Evolutionary conservation across 2,888 invertebrate genomes (phyloP), one percentile per base, ranked within the genome.

Genomic region (Drosophila meridionalis): DNA sequence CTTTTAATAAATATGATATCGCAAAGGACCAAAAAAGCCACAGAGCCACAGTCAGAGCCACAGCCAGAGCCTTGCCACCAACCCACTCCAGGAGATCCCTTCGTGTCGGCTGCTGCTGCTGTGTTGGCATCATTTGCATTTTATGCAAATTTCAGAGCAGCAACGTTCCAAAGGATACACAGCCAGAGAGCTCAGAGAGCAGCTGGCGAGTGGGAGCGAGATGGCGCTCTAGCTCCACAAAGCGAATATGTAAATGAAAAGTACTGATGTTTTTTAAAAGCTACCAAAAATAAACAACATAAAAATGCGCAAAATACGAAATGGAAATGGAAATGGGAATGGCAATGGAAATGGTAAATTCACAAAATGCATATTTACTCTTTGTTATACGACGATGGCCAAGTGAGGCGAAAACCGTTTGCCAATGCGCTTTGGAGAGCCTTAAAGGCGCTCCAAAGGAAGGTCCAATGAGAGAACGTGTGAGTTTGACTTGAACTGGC

Each of bases 1-100:
- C 92, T 91, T 92, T 92, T 91, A 90, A 90, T 91, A 92, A 92
- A 92, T 92, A 92, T 91, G 90, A 91, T 92, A 92, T 91, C 91
- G 89, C 89, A 91, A 90, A 88, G 88, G 90, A 88, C 85, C 90
- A 83, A 90, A 89, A 90, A 90, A 90, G 87, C 90, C 87, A 78
- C 81, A 71, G 69, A 69, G 55, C 58, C 48, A 45, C 14, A 32
- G 43, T 11, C 36, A 55, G 47, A 42, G 38, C 38, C 38, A 48
- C 45, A 55, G 28, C 43, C 42, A 20, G 36, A 38, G 48, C 40
- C 60, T 6, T 11, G 2, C 36, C 53, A 34, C 52, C 50, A 50
- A 65, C 55, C 20, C 56, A 11, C 57, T 42, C 57, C 42, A 32
- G 6, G 12, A 36, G 52, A 52, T 42, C 56, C 32, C 42, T 42